Evolutionary conservation across 2,888 invertebrate species (phyloP), one percentile per base, ranked within the genome.

Genomic region (Drosophila phalerata): DNA sequence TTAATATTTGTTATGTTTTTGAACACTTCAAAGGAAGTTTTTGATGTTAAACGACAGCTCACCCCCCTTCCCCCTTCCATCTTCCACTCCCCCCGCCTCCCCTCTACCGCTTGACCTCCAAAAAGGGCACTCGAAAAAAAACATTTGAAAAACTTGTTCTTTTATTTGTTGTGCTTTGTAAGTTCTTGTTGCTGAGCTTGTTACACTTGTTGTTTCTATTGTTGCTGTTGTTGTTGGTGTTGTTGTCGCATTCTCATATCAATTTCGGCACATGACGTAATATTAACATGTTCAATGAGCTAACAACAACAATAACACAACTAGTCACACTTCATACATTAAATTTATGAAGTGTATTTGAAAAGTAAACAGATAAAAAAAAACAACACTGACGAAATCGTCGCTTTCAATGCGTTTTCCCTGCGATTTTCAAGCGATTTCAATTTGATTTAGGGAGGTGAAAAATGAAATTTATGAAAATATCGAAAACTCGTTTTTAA

Each of bases 201-300:
- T 76, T 38, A 62, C 32, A 40, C 34, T 67, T 75, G 70, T 63
- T 81, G 56, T 37, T 69, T 45, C 48, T 63, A 43, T 49, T 69
- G 66, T 63, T 81, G 56, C 34, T 69, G 49, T 52, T 63, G 47
- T 49, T 70, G 38, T 64, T 74, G 38, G 62, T 74, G 64, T 43
- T 62, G 58, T 32, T 68, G 72, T 77, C 63, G 56, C 71, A 71
- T 86, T 86, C 80, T 80, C 82, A 82, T 84, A 84, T 84, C 84
- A 84, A 87, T 87, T 84, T 84, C 85, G 85, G 87, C 85, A 87
- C 80, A 84, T 84, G 84, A 87, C 84, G 84, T 82, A 84, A 84
- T 76, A 85, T 87, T 87, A 87, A 87, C 87, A 85, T 84, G 82
- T 60, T 85, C 85, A 73, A 74, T 75, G 73, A 73, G 77, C 76